phyloP scores from a whole-genome alignment of 2,113 vertebrate genomes.

The Carassius carassius region DNA sequence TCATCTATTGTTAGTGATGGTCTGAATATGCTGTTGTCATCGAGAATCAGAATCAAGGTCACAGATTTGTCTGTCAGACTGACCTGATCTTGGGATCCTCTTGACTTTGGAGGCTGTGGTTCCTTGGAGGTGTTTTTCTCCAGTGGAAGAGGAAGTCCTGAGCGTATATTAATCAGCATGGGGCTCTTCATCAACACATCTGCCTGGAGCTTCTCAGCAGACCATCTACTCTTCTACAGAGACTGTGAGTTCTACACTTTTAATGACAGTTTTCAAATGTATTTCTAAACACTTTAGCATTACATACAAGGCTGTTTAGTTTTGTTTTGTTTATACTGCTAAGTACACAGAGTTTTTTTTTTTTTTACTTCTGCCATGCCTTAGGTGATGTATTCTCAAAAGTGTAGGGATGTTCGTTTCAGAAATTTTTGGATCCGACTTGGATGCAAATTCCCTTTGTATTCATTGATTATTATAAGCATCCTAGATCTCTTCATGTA shows the following conservation, averaged over 20 bases:
- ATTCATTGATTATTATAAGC: background rate
- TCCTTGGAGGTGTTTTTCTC: background rate
- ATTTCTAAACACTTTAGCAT: too few species aligned
- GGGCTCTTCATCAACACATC: background rate
- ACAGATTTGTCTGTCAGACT: background rate
- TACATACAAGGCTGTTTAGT: background rate
- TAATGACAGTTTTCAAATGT: too few species aligned
- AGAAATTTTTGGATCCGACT: too few species aligned
- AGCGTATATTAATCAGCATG: slow-evolving; percentile 32
- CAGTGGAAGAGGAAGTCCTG: slow-evolving; percentile 30
- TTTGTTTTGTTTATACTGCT: background rate
- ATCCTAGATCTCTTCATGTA: too few species aligned
- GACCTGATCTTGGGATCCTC: slow-evolving; percentile 18
- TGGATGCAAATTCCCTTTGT: background rate
- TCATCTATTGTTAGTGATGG: background rate
- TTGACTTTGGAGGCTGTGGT: background rate
- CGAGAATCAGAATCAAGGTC: too few species aligned
- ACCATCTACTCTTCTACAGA: background rate
- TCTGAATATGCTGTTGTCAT: background rate
- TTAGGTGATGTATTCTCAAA: too few species aligned
- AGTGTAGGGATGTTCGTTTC: too few species aligned
- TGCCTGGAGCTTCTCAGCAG: slow-evolving; percentile 24
- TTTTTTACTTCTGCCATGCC: too few species aligned
- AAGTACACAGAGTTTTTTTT: too few species aligned
- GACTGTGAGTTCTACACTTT: background rate